Conservation (phyloP, 2,113 vertebrate genomes). For the Anser cygnoides region DNA sequence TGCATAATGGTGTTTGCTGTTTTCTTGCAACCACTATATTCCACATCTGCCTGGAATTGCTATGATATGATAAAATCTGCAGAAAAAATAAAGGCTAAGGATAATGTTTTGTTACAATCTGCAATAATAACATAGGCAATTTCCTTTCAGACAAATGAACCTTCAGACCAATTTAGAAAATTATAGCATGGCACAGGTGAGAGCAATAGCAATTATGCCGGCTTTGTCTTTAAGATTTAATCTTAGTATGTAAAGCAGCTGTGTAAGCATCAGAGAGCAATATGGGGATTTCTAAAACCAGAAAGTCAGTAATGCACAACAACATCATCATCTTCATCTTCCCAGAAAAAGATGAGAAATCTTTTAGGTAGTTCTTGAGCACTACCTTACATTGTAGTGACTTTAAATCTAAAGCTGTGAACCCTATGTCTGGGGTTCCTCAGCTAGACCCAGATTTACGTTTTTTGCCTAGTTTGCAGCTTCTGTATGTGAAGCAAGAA, state of each 20-base stretch:
- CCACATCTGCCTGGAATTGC: not conserved
- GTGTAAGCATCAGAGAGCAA: not conserved
- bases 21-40: not conserved
- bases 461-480: not conserved
- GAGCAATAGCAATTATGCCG: not conserved
- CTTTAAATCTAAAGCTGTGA: not conserved
- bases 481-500: rapidly evolving
- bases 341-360: not conserved
- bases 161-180: slow-evolving; percentile 32
- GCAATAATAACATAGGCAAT: not conserved
- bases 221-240: slow-evolving; percentile 39
- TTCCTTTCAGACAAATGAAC: not conserved
- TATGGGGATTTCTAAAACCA: not conserved
- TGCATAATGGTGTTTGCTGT: rapidly evolving
- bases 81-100: not conserved
- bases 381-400: not conserved
- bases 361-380: not conserved
- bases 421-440: not conserved
- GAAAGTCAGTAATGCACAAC: not conserved
- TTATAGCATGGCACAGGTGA: slow-evolving; percentile 3
- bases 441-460: too few species aligned
- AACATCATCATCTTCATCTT: not conserved
- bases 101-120: not conserved
- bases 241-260: slow-evolving; percentile 28
- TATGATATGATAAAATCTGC: not conserved